Percentiles rank a stretch among this genome's conserved stretches.
Conservation (phyloP, 2,888 invertebrate genomes). For the Himalopsyche tibetana region DNA sequence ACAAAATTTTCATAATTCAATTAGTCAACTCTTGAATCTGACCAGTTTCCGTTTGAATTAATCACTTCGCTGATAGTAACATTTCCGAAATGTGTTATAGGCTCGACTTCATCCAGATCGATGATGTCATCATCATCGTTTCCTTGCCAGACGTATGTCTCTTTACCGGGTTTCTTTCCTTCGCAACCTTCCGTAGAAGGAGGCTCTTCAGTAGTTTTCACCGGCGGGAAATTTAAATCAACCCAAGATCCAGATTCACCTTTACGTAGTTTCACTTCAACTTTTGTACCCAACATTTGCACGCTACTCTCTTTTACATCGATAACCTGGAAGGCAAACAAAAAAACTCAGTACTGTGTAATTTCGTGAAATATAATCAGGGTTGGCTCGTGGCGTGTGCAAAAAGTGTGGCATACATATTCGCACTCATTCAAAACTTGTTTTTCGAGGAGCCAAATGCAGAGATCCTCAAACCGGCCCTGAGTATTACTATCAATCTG, state of each 20-base stretch:
- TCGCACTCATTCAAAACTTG: no score
- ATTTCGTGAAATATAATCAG: no score
- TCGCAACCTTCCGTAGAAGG: constrained; percentile 63
- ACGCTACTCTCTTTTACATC: constrained; percentile 83
- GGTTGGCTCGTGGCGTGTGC: no score
- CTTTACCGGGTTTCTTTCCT: constrained; percentile 68
- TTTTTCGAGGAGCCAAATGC: no score
- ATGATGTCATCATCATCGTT: constrained; percentile 80
- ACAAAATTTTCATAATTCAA: no score
- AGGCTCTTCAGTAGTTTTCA: constrained; percentile 55
- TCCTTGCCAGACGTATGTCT: constrained; percentile 67
- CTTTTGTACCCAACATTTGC: constrained; percentile 91
- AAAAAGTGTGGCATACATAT: no score
- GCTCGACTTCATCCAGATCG: constrained; percentile 84
- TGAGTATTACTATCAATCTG: no score
- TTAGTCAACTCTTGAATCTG: no score
- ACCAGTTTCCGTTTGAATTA: constrained; percentile 43
- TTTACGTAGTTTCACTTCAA: constrained; percentile 94
- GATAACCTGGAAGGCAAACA: constrained; percentile 80
- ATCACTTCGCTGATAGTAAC: constrained; percentile 71
- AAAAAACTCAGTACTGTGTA: background rate
- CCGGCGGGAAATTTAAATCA: constrained; percentile 81
- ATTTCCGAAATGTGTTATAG: constrained; percentile 72
- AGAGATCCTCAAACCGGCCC: no score
- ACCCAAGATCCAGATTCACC: constrained; percentile 90